Percentiles rank a stretch among this genome's conserved stretches.
These are phyloP conservation scores for Drosophila bunnanda DNA, from an alignment of 2,888 invertebrate genomes.

Conservation along the genomic window DNA sequence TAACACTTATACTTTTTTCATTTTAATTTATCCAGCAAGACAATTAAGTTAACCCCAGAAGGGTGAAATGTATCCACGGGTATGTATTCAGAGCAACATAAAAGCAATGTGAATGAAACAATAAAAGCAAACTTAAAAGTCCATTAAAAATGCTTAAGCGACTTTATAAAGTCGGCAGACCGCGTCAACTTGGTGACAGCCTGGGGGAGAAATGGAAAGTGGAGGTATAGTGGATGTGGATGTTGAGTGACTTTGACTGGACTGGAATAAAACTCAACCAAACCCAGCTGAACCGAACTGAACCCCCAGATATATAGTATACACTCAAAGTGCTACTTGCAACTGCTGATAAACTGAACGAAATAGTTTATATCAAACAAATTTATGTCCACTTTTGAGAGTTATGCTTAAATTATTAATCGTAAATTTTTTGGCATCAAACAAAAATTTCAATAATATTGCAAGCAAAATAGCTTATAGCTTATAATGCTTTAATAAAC, in stretches of 20 bases:
- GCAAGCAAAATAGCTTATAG: no score
- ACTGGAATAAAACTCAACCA: conserved; percentile 28
- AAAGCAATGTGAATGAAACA: conserved; percentile 55
- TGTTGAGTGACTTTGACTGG: conserved; percentile 34
- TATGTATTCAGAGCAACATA: conserved; percentile 33
- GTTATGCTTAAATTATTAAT: no score
- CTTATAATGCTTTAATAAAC: no score
- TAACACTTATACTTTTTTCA: not conserved
- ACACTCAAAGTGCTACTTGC: conserved; percentile 35
- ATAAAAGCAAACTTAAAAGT: conserved; percentile 78
- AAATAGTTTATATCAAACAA: not conserved
- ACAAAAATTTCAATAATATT: not conserved
- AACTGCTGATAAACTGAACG: not conserved
- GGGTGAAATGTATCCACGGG: conserved; percentile 12
- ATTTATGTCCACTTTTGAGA: no score
- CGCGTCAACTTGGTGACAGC: conserved; percentile 60
- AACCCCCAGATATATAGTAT: conserved; percentile 45
- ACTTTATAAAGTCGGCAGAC: conserved; percentile 70
- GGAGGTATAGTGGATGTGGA: not conserved
- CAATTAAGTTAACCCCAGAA: conserved; percentile 7
- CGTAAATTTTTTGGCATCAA: no score
- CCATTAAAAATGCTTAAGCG: conserved; percentile 78
- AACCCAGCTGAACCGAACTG: conserved; percentile 25
- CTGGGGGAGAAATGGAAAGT: not conserved
- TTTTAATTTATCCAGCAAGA: not conserved